phyloP scores from a whole-genome alignment of 1,140 invertebrate species.

The Drosophila arizonae region DNA sequence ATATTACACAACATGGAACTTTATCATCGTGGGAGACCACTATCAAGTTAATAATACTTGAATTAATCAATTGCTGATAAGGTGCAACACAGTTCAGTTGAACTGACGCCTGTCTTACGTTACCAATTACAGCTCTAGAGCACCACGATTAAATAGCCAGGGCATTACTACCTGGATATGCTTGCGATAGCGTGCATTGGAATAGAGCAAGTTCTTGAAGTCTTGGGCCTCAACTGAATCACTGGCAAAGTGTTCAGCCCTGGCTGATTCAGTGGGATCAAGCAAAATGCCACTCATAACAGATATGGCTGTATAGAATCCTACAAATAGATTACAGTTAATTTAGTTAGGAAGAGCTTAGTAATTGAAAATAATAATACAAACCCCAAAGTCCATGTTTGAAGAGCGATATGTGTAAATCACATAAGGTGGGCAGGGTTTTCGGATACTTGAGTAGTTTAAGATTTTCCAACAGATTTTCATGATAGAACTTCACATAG shows the following conservation, averaged over 20 bases:
- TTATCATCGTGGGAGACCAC: background rate
- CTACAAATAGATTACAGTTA: constrained; percentile 2
- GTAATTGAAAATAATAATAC: background rate
- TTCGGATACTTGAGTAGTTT: constrained; percentile 63
- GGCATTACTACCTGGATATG: constrained; percentile 63
- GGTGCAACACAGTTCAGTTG: too few relatives aligned
- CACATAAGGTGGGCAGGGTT: constrained; percentile 52
- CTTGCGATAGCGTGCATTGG: constrained; percentile 63
- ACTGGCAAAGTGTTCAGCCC: constrained; percentile 57
- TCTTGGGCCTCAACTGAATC: constrained; percentile 49
- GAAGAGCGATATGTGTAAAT: constrained; percentile 57
- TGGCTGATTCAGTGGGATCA: constrained; percentile 65
- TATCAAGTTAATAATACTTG: constrained; percentile 18
- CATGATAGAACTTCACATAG: constrained; percentile 69
- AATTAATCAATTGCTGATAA: constrained; percentile 24
- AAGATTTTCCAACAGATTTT: constrained; percentile 56
- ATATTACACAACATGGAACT: background rate
- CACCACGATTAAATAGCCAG: constrained; percentile 69
- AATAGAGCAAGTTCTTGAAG: constrained; percentile 63
- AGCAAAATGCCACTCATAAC: constrained; percentile 69
- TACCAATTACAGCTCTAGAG: constrained; percentile 36
- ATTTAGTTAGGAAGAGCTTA: background rate
- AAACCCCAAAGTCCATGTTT: constrained; percentile 63
- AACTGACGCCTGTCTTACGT: background rate
- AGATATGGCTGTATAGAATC: constrained; percentile 50